phyloP scores from a whole-genome alignment of 1,140 invertebrate species.

The Drosophila persimilis region DNA sequence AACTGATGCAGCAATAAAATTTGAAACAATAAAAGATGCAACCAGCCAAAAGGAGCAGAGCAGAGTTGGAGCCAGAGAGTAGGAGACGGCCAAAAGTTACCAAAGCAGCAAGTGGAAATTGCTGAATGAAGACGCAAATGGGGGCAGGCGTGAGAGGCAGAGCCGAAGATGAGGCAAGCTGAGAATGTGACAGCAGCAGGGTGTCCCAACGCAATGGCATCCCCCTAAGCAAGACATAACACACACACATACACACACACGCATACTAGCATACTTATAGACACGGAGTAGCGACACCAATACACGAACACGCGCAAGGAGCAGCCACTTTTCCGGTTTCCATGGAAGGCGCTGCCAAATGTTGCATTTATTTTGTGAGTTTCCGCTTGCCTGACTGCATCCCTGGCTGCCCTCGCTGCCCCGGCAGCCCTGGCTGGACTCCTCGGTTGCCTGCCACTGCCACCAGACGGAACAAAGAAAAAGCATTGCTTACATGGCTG shows the following conservation, averaged over 20 bases:
- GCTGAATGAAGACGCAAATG: conserved; percentile 51
- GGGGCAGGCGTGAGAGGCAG: conserved; percentile 21
- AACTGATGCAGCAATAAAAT: conserved; percentile 81
- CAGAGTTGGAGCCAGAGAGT: conserved; percentile 9
- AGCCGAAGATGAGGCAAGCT: conserved; percentile 38
- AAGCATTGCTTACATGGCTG: conserved; percentile 4
- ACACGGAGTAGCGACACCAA: conserved; percentile 3
- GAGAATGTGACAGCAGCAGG: conserved; percentile 60
- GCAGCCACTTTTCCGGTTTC: conserved; percentile 70
- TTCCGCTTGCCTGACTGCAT: conserved; percentile 54
- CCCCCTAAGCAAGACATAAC: conserved; percentile 35
- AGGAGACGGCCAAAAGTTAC: conserved; percentile 46
- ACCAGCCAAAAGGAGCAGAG: conserved; percentile 28
- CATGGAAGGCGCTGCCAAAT: conserved; percentile 71
- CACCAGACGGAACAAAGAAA: background rate
- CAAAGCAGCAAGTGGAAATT: conserved; percentile 68
- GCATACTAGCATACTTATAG: background rate
- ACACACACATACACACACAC: conserved; percentile 33
- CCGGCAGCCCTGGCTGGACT: background rate
- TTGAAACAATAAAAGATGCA: conserved; percentile 75
- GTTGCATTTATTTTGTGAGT: conserved; percentile 78
- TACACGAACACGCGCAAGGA: conserved; percentile 33
- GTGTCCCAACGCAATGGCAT: conserved; percentile 28
- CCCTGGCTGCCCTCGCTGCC: background rate
- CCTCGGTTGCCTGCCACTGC: background rate